Evolutionary conservation across 2,888 invertebrate genomes (phyloP).

Genomic region (Rhimphoctona megacephalus): DNA sequence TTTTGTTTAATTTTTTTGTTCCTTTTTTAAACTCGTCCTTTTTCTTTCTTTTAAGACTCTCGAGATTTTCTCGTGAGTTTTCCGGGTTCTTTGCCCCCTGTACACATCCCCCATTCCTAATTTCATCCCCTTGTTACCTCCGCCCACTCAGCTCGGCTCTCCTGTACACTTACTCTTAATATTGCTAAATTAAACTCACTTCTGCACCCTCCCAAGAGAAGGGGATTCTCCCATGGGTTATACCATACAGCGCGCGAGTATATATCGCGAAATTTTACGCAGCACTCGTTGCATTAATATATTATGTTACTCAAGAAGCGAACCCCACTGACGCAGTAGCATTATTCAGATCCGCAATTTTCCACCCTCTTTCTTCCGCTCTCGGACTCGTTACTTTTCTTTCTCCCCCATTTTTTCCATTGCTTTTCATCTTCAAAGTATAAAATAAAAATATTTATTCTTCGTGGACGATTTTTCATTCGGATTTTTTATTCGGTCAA

Average conservation of each 20-base stretch:
- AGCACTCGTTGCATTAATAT: constrained; percentile 63
- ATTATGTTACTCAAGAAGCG: constrained; percentile 59
- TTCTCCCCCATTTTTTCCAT: not conserved
- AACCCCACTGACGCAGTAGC: constrained; percentile 10
- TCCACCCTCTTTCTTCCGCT: not conserved
- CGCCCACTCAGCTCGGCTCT: constrained; percentile 9
- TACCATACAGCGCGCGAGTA: not conserved
- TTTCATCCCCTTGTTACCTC: constrained; percentile 51
- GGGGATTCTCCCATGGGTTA: constrained; percentile 25
- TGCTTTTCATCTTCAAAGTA: not conserved
- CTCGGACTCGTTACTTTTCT: not conserved
- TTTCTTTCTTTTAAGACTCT: constrained; percentile 69
- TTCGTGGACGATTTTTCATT: constrained; percentile 3
- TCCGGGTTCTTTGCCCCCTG: constrained; percentile 27
- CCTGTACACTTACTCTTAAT: constrained; percentile 62
- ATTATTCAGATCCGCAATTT: constrained; percentile 41
- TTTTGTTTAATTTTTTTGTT: not conserved
- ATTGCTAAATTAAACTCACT: constrained; percentile 71
- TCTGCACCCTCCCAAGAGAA: constrained; percentile 33
- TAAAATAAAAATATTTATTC: constrained; percentile 12
- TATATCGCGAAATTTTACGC: constrained; percentile 54
- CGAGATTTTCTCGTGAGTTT: constrained; percentile 66
- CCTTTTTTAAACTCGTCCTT: not conserved
- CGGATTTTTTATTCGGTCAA: not conserved
- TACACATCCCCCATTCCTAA: constrained; percentile 33